Conservation (phyloP, 2,888 invertebrate genomes). For the Dicranocentrus wangi region DNA sequence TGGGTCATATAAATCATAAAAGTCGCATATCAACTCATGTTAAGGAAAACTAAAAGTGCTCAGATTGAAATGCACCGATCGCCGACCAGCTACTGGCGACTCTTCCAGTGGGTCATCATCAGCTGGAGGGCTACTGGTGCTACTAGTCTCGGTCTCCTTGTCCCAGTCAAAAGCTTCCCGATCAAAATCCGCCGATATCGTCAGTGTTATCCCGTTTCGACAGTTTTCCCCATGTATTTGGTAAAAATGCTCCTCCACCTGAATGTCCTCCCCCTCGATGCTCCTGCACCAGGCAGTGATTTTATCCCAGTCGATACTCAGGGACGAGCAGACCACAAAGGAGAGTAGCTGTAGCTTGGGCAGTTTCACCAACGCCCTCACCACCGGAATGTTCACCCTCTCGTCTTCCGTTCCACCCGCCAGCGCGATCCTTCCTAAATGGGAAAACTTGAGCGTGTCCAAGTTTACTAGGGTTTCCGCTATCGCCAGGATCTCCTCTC, state of each 20-base stretch:
- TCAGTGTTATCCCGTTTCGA: constrained; percentile 59
- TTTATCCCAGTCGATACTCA: constrained; percentile 63
- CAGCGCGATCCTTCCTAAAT: constrained; percentile 63
- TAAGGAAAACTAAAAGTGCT: constrained; percentile 54
- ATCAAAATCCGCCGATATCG: constrained; percentile 37
- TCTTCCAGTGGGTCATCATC: not conserved
- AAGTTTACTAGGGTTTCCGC: constrained; percentile 56
- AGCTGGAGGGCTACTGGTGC: not conserved
- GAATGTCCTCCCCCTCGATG: constrained; percentile 25
- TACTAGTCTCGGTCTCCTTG: constrained; percentile 25
- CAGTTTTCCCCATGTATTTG: constrained; percentile 66
- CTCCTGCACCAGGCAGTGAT: constrained; percentile 55
- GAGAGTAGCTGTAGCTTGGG: constrained; percentile 48
- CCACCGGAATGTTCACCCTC: constrained; percentile 32
- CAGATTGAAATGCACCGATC: constrained; percentile 48
- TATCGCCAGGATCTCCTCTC: constrained; percentile 53
- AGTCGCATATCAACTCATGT: too few relatives aligned
- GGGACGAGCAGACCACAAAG: constrained; percentile 59
- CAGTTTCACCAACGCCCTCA: constrained; percentile 57
- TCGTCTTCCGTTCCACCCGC: constrained; percentile 51
- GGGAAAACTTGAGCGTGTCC: constrained; percentile 59
- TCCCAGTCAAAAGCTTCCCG: constrained; percentile 56
- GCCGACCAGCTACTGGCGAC: not conserved
- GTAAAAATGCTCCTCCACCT: constrained; percentile 54
- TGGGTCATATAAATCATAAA: not conserved